Evolutionary conservation across 35 echinoderm and acorn worm genomes (phyloP).

Genomic region (Chiridota heheva): DNA sequence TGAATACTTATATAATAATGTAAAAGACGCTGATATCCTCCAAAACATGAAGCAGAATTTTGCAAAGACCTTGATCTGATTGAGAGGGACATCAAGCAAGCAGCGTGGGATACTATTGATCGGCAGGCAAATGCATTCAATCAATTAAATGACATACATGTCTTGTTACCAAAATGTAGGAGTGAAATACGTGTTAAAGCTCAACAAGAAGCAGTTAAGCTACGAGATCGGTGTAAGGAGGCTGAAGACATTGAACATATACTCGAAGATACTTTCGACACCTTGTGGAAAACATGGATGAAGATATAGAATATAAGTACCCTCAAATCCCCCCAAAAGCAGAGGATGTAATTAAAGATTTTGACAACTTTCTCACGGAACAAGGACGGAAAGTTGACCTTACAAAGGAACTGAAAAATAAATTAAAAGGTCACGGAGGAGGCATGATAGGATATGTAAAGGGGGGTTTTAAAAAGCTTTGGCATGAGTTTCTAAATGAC

Average conservation of each 20-base stretch:
- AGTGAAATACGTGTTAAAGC: slow-evolving; percentile 27
- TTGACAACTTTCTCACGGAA: not conserved
- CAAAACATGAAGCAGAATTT: slow-evolving; percentile 7
- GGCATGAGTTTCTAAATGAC: too few species aligned
- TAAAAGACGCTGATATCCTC: slow-evolving; percentile 5
- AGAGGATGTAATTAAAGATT: slow-evolving; percentile 18
- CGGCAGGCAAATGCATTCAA: not conserved
- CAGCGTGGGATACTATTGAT: not conserved
- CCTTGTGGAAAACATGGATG: slow-evolving; percentile 16
- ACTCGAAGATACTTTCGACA: not conserved
- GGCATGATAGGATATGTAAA: too few species aligned
- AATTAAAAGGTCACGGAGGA: not conserved
- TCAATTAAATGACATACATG: slow-evolving; percentile 8
- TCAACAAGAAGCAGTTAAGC: not conserved
- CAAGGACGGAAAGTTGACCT: slow-evolving; percentile 21
- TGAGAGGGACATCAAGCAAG: not conserved
- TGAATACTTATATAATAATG: not conserved
- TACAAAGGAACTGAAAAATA: slow-evolving; percentile 7
- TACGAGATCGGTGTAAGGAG: not conserved
- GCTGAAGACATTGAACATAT: not conserved
- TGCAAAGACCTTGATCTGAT: slow-evolving; percentile 6
- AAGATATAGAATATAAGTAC: slow-evolving; percentile 2
- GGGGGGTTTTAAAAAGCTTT: too few species aligned
- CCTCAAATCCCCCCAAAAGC: not conserved
- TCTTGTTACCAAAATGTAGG: slow-evolving; percentile 16